Base-by-base conservation (phyloP, 2,113 vertebrate genomes). In the Polypterus senegalus region DNA sequence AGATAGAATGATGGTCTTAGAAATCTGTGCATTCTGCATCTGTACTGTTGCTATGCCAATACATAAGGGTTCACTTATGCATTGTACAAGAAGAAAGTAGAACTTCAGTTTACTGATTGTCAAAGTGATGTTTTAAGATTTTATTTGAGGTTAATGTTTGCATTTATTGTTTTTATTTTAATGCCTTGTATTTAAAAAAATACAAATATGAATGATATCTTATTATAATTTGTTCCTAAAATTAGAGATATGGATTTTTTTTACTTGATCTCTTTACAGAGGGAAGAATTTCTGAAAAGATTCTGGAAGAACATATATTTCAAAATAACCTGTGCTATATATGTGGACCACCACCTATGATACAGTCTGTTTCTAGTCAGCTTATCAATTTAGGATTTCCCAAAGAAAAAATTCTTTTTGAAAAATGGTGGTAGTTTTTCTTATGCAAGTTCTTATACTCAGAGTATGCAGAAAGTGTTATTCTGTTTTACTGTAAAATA, bases 261-360 rank as follows among this genome's bases (percentile, higher is more conserved):
- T 5, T 70, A 48, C 66, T 64, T 82, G 58, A 65, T 46, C 61
- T 65, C 60, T 63, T 46, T 11, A 62, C 76, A 98, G 96, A 83
- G 58, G 82, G 90, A 76, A 88, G 92, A 81, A 87, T 97, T 79
- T 85, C 85, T 7, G 79, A 79, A 65, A 74, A 81, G 69, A 80
- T 87, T 65, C 70, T 98, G 69, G 73, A 65, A 73, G 69, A 79
- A 59, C 84, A 80, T 0, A 67, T 92, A 61, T 88, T 86, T 1
- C 60, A 79, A 48, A 73, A 88, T 66, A 94, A 91, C 51, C 71
- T 93, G 63, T 98, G 94, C 79, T 98, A 89, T 76, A 83, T 98
- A 61, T 98, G 96, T 5, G 96, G 96, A 10, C 96, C 96, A 6
- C 96, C 94, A 47, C 89, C 90, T 5, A 98, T 98, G 94, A 93